These are phyloP conservation scores for Onychomys torridus DNA, from an alignment of 2,797 vertebrate species.

Conservation along the genomic window DNA sequence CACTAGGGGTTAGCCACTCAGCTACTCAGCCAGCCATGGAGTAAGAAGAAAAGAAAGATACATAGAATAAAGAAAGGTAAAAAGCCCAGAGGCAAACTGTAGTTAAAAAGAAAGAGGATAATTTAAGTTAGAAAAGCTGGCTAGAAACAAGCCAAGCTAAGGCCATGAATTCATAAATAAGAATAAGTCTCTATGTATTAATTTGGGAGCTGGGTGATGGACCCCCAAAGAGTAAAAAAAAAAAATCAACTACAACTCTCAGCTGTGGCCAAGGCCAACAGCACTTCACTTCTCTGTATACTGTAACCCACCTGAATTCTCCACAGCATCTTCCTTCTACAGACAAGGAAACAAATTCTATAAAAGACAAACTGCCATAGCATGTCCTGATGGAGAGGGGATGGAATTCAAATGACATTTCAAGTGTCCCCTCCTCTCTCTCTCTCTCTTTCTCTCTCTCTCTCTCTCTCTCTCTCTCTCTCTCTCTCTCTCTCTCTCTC, in stretches of 20 bases:
- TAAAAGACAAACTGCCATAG: background rate
- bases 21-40: too few relatives aligned
- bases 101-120: too few relatives aligned
- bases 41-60: too few relatives aligned
- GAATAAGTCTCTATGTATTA: too few relatives aligned
- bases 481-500: background rate
- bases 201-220: too few relatives aligned
- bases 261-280: background rate
- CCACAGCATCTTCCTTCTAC: background rate
- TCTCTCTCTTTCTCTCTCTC: background rate
- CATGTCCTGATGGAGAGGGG: background rate
- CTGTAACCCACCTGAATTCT: background rate
- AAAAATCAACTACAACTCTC: background rate
- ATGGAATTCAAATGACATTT: background rate
- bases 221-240: too few relatives aligned
- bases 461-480: background rate
- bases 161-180: too few relatives aligned
- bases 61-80: too few relatives aligned
- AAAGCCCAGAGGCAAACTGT: too few relatives aligned
- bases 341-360: background rate
- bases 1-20: too few relatives aligned
- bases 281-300: background rate
- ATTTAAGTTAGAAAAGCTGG: too few relatives aligned
- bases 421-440: background rate
- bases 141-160: too few relatives aligned